Evolutionary conservation across 2,888 invertebrate species (phyloP).

Genomic region (Pheosia gnoma): DNA sequence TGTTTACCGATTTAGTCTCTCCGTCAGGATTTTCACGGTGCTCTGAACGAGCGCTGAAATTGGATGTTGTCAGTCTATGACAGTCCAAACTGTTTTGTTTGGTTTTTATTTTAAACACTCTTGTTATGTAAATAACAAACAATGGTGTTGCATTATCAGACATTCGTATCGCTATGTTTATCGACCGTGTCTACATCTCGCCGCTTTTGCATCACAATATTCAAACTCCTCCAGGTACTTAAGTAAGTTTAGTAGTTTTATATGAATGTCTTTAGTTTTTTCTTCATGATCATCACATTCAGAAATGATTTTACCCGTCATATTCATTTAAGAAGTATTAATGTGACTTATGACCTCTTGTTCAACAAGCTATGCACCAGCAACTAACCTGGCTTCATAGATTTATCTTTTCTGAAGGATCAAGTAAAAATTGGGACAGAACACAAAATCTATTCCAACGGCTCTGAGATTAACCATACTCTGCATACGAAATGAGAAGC

Average conservation of each 20-base stretch:
- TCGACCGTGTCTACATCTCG: background rate
- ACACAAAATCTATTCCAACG: no score
- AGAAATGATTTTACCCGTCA: background rate
- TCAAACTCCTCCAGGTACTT: background rate
- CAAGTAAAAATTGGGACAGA: no score
- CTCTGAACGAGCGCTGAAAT: background rate
- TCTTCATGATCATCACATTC: background rate
- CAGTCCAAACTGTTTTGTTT: background rate
- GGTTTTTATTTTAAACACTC: background rate
- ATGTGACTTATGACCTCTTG: no score
- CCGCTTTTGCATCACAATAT: background rate
- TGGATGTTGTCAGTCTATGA: background rate
- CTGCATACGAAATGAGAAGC: no score
- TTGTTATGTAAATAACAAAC: conserved; percentile 6
- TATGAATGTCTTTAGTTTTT: background rate
- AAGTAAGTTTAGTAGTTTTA: background rate
- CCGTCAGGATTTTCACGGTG: no score
- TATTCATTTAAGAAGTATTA: no score
- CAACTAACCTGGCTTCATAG: no score
- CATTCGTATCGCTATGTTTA: conserved; percentile 5
- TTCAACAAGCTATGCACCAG: no score
- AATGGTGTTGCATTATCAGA: conserved; percentile 2
- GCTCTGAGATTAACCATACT: no score
- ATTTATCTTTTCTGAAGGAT: no score
- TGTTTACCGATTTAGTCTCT: no score